Evolutionary conservation across 2,888 invertebrate genomes (phyloP), one percentile per base, ranked within the genome.

Genomic region (Anaspis maculata): DNA sequence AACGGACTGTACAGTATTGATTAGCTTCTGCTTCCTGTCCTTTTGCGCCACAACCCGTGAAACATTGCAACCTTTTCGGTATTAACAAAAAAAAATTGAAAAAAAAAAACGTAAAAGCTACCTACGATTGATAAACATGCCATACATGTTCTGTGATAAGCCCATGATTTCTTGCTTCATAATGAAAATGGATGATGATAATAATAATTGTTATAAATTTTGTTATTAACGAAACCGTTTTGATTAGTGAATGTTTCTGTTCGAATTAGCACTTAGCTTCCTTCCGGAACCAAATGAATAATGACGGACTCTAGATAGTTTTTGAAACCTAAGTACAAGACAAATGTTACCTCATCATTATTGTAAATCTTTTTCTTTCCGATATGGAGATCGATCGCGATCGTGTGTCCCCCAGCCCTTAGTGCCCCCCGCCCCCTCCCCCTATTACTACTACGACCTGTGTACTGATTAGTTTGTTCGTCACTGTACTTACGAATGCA

Each of bases 131-230:
- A n/a, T n/a, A n/a, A n/a, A 42, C 41, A 48, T 44, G 49, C 49
- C 49, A 49, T 49, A 48, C 46, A 44, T 49, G 43, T 48, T 48
- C 49, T 49, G 49, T 49, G 49, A 49, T 49, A 49, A 48, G 41
- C 37, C 42, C 41, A 44, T 43, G 37, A 41, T 36, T 36, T 42
- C 31, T 41, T 41, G 45, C 42, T 42, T 43, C 42, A 40, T 30
- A 34, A n/a, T n/a, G n/a, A n/a, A n/a, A n/a, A n/a, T n/a, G n/a
- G n/a, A n/a, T n/a, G n/a, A n/a, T n/a, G n/a, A n/a, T n/a, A n/a
- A n/a, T n/a, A n/a, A n/a, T n/a, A n/a, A n/a, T n/a, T n/a, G n/a
- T n/a, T n/a, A n/a, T n/a, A n/a, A n/a, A n/a, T n/a, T n/a, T n/a
- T n/a, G n/a, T n/a, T n/a, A n/a, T n/a, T n/a, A n/a, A n/a, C n/a